Percentiles rank a stretch among this genome's conserved stretches.
These are phyloP conservation scores for Musca domestica DNA, from an alignment of 1,140 invertebrate species.

Conservation along the genomic window DNA sequence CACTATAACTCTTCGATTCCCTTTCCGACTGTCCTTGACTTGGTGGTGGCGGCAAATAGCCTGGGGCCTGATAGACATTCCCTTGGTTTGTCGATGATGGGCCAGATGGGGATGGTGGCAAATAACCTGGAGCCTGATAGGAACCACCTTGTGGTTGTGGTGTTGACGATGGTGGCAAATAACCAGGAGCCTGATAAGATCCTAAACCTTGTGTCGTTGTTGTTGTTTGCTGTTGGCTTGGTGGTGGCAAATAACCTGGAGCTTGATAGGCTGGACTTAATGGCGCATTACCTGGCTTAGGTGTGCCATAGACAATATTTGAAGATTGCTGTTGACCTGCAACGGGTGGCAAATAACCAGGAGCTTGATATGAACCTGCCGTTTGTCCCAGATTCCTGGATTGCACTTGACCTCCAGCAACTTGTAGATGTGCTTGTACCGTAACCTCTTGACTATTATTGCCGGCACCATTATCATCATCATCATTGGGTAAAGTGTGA, in stretches of 20 bases:
- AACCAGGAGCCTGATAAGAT: neutral
- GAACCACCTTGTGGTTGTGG: neutral
- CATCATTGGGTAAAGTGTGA: neutral
- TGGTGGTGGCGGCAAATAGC: too few relatives aligned
- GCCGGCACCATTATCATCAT: neutral
- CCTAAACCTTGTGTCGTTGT: neutral
- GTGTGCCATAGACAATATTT: neutral
- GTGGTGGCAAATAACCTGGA: too few relatives aligned
- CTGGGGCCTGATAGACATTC: too few relatives aligned
- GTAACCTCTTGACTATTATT: constrained; percentile 11
- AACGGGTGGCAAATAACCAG: neutral
- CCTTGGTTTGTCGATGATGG: too few relatives aligned
- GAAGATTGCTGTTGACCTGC: neutral
- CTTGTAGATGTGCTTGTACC: constrained; percentile 16
- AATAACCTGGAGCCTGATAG: neutral
- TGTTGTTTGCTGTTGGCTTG: too few relatives aligned
- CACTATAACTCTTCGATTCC: neutral
- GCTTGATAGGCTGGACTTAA: too few relatives aligned
- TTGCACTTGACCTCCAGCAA: neutral
- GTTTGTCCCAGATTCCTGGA: neutral
- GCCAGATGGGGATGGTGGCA: neutral
- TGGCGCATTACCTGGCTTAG: neutral
- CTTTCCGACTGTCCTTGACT: too few relatives aligned
- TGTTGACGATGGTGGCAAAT: neutral
- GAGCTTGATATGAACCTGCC: neutral